Base-by-base conservation (phyloP, 2,888 invertebrate genomes). In the Aphodius sticticus region DNA sequence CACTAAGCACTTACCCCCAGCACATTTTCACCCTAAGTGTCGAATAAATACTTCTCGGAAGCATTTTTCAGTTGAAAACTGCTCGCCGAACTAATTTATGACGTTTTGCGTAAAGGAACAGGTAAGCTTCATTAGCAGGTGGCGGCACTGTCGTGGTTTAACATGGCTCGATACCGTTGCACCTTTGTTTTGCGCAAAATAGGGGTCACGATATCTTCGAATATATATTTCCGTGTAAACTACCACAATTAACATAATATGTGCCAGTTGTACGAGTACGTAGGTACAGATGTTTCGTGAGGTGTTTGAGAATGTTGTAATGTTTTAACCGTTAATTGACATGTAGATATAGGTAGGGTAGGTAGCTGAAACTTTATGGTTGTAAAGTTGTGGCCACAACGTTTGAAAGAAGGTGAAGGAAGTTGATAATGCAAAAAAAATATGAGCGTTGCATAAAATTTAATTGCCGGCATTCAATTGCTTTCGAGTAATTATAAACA, bases 31-130 rank as follows among this genome's bases (percentile, higher is more conserved):
- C 53, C 53, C 53, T 53, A 53, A 53, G 53, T 53, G 53, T 53
- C 53, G 53, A 53, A 53, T 53, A 53, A 53, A 53, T 53, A 53
- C 53, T 53, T 53, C 53, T 53, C 53, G 53, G 53, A 53, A 53
- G 53, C 53, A 53, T 53, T 53, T 53, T 53, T 53, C 53, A 53
- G 53, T 53, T 53, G 53, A 53, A 53, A 53, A 53, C 9, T 53
- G 53, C 53, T 53, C 53, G 53, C 53, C 53, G 53, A 1, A 2
- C 53, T 53, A 53, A 53, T 53, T 53, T 53, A 53, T 53, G 53
- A 5, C 3, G 53, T 53, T 53, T 53, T 53, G 53, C 53, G 53
- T 53, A 53, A 53, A 12, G 53, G 12, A 53, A 53, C 53, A 53
- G 53, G 53, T 53, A 53, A 53, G 53, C 53, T 53, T 53, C 53